A percentile compares a stretch with the other conserved stretches of the same genome.
These are phyloP conservation scores for Plecturocebus donacophilus DNA, from an alignment of 2,113 vertebrate genomes.

Conservation along the genomic window DNA sequence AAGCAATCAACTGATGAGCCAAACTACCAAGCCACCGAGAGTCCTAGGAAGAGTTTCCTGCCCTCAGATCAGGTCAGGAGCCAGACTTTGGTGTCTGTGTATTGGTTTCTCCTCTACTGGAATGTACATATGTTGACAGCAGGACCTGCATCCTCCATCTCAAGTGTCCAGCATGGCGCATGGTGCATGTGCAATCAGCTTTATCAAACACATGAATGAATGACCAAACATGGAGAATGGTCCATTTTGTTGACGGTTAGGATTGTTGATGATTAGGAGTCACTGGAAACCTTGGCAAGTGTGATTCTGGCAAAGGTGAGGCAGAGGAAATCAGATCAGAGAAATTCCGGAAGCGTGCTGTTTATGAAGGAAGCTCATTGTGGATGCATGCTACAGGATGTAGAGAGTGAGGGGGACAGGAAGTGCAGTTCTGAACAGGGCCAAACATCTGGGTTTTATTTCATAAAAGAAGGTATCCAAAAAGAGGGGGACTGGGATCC, in stretches of 20 bases:
- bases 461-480: background rate
- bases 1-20: background rate
- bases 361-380: slow-evolving; percentile 58
- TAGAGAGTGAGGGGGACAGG: background rate
- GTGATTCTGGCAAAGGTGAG: slow-evolving; percentile 40
- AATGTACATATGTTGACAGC: background rate
- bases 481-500: background rate
- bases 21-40: background rate
- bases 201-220: background rate
- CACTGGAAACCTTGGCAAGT: slow-evolving; percentile 42
- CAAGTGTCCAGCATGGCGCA: too few relatives aligned
- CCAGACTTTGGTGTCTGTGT: background rate
- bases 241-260: background rate
- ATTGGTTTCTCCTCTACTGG: background rate
- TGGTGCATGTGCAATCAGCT: background rate
- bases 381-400: slow-evolving; percentile 35
- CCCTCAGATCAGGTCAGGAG: background rate
- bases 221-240: background rate
- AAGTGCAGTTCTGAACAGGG: background rate
- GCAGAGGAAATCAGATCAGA: slow-evolving; percentile 56
- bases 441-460: slow-evolving; percentile 47
- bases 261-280: background rate
- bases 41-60: background rate
- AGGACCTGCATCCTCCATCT: background rate
- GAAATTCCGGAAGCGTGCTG: slow-evolving; percentile 49